A percentile compares a stretch with the other conserved stretches of the same genome.
phyloP scores from a whole-genome alignment of 2,888 invertebrate genomes.

The Formica aserva region DNA sequence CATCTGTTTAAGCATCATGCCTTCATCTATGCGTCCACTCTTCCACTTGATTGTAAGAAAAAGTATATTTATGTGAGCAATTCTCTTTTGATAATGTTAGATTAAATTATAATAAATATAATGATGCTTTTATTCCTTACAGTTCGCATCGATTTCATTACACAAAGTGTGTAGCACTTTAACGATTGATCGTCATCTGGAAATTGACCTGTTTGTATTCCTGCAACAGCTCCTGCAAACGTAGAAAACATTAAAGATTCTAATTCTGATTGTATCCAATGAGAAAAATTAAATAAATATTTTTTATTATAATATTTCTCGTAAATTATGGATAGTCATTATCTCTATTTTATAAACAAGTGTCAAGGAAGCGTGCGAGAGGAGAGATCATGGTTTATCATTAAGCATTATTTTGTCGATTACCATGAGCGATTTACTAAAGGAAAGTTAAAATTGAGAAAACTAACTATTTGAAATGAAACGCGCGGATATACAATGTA shows the following conservation, averaged over 20 bases:
- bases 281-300: slow-evolving; percentile 14
- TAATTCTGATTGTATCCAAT: background rate
- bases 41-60: slow-evolving; percentile 57
- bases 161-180: slow-evolving; percentile 87
- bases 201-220: slow-evolving; percentile 71
- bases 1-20: slow-evolving; percentile 86
- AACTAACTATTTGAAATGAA: background rate
- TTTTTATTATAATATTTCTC: background rate
- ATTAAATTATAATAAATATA: background rate
- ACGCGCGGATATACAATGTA: background rate
- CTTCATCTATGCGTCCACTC: slow-evolving; percentile 85
- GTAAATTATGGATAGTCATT: background rate
- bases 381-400: background rate
- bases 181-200: slow-evolving; percentile 72
- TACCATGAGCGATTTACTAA: background rate
- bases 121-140: slow-evolving; percentile 81
- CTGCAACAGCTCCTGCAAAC: slow-evolving; percentile 62
- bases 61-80: background rate
- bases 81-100: background rate
- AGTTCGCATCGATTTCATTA: slow-evolving; percentile 87
- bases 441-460: background rate
- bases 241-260: background rate
- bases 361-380: background rate
- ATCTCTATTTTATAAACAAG: background rate
- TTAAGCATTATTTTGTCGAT: background rate